A percentile compares a stretch with the other conserved stretches of the same genome.
Evolutionary conservation across 2,113 vertebrate genomes (phyloP).

Genomic region (Hypanus sabinus): DNA sequence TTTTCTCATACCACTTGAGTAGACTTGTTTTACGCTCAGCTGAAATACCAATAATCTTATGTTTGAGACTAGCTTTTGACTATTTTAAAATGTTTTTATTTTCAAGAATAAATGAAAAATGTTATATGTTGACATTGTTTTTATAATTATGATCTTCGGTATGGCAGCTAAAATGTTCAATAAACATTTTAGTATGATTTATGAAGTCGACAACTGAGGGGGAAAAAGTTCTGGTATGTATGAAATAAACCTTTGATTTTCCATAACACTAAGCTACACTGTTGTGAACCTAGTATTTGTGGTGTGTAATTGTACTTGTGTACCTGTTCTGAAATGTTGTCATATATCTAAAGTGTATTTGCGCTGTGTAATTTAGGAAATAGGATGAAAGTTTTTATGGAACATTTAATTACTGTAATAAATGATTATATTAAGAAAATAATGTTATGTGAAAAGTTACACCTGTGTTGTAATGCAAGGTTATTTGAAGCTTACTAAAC

Average conservation of each 20-base stretch:
- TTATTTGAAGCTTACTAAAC: neutral
- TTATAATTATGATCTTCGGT: constrained; percentile 15
- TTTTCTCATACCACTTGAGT: neutral
- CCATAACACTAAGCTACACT: neutral
- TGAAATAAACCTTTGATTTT: neutral
- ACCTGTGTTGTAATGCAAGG: constrained; percentile 2
- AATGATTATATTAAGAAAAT: neutral
- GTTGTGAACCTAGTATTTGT: neutral
- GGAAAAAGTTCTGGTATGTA: neutral
- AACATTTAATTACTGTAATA: neutral
- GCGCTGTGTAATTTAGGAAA: neutral
- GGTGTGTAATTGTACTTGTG: constrained; percentile 6
- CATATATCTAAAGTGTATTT: neutral
- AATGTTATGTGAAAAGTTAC: neutral
- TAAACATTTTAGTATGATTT: neutral
- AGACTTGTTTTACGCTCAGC: neutral
- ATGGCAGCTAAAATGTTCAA: neutral
- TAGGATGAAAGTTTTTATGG: neutral
- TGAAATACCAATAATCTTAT: neutral
- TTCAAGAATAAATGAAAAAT: neutral
- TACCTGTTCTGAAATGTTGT: neutral
- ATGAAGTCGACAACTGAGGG: neutral
- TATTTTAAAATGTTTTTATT: neutral
- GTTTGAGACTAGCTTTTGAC: neutral
- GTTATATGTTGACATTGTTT: neutral